phyloP scores from a whole-genome alignment of 1,140 invertebrate genomes.

The Saccostrea echinata region DNA sequence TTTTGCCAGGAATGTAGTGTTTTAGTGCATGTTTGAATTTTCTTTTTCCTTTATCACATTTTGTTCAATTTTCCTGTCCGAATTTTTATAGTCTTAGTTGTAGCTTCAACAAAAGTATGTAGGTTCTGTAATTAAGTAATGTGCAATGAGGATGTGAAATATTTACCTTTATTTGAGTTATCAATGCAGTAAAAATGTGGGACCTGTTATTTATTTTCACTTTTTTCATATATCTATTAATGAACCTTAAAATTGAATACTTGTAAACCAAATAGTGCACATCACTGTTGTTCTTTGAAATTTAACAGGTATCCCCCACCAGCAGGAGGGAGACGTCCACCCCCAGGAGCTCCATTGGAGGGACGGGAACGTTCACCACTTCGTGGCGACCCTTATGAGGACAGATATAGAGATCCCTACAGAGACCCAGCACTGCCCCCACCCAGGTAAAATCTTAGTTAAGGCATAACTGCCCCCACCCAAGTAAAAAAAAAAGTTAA shows the following conservation, averaged over 20 bases:
- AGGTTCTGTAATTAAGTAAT: too few relatives aligned
- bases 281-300: background rate
- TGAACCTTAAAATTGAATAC: background rate
- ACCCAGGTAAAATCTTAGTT: slow-evolving; percentile 33
- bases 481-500: too few relatives aligned
- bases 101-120: too few relatives aligned
- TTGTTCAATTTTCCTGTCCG: background rate
- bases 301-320: slow-evolving; percentile 36
- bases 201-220: too few relatives aligned
- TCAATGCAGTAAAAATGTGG: too few relatives aligned
- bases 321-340: slow-evolving; percentile 34
- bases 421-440: slow-evolving; percentile 48
- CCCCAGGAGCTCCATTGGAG: slow-evolving; percentile 40
- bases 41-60: background rate
- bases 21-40: background rate
- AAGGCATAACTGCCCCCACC: slow-evolving; percentile 11
- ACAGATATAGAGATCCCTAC: slow-evolving; percentile 63
- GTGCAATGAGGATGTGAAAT: too few relatives aligned
- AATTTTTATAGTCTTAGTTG: background rate
- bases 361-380: slow-evolving; percentile 62
- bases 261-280: background rate
- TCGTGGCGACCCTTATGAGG: slow-evolving; percentile 61
- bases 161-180: too few relatives aligned
- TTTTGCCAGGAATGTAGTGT: background rate
- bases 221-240: too few relatives aligned